Evolutionary conservation across 2,113 vertebrate species (phyloP).

Genomic region (Naja naja): DNA sequence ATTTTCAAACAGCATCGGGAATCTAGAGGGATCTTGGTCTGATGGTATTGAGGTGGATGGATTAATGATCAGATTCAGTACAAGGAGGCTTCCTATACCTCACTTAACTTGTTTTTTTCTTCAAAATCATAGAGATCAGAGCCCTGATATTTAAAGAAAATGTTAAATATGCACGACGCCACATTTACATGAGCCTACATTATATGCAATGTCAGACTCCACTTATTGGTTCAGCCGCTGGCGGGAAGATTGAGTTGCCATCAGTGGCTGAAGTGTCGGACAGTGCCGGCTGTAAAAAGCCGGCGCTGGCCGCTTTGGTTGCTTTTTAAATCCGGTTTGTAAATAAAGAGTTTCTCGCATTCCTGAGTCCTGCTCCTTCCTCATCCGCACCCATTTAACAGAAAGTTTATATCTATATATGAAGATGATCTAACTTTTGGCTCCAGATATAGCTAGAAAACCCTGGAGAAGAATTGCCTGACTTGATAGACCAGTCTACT

Average conservation of each 20-base stretch:
- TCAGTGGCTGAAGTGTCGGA: too few species aligned
- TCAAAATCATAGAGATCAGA: not conserved
- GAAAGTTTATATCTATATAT: not conserved
- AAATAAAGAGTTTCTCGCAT: too few species aligned
- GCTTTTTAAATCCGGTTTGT: too few species aligned
- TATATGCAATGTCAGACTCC: too few species aligned
- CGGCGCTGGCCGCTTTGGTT: too few species aligned
- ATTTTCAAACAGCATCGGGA: not conserved
- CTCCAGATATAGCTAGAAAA: not conserved
- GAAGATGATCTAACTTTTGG: not conserved
- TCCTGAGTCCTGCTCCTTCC: too few species aligned
- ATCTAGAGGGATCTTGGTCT: not conserved
- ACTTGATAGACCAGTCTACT: not conserved
- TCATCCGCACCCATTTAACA: too few species aligned
- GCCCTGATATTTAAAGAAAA: not conserved
- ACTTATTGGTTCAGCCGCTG: too few species aligned
- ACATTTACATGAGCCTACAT: too few species aligned
- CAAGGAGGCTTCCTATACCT: not conserved
- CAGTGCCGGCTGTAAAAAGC: too few species aligned
- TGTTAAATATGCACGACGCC: too few species aligned
- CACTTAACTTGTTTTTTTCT: not conserved
- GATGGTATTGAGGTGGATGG: not conserved
- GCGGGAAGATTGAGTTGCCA: too few species aligned
- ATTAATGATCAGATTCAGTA: not conserved
- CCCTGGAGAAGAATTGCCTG: not conserved